Conservation (phyloP, 2,113 vertebrate species). For the Orthonyx spaldingii region DNA sequence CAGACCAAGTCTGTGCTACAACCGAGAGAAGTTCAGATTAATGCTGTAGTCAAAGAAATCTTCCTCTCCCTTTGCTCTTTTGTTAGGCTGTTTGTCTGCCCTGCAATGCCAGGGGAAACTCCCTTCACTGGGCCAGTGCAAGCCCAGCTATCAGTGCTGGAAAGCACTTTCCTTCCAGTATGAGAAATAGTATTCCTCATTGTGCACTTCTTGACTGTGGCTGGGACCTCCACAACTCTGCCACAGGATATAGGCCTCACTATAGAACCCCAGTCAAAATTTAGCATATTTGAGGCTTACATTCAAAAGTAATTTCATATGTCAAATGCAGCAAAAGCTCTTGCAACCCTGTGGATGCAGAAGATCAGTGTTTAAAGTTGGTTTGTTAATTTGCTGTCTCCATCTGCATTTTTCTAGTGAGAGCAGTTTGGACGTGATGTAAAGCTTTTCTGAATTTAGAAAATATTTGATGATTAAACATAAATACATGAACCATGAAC, state of each 20-base stretch:
- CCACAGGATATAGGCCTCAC: neutral
- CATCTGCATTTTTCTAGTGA: neutral
- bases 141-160: neutral
- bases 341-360: neutral
- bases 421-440: neutral
- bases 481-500: neutral
- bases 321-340: neutral
- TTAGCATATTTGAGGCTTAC: neutral
- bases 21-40: neutral
- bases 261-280: neutral
- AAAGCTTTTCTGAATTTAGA: constrained; percentile 1
- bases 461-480: constrained; percentile 15
- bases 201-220: neutral
- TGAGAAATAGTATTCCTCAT: neutral
- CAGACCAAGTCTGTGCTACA: neutral
- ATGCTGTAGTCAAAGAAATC: neutral
- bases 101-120: neutral
- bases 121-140: neutral
- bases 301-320: neutral
- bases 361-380: neutral
- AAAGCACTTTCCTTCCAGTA: neutral
- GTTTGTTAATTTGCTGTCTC: neutral
- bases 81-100: neutral
- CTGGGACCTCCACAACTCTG: neutral
- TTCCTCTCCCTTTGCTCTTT: neutral